Conservation (phyloP, 2,113 vertebrate genomes). For the Chauna torquata region DNA sequence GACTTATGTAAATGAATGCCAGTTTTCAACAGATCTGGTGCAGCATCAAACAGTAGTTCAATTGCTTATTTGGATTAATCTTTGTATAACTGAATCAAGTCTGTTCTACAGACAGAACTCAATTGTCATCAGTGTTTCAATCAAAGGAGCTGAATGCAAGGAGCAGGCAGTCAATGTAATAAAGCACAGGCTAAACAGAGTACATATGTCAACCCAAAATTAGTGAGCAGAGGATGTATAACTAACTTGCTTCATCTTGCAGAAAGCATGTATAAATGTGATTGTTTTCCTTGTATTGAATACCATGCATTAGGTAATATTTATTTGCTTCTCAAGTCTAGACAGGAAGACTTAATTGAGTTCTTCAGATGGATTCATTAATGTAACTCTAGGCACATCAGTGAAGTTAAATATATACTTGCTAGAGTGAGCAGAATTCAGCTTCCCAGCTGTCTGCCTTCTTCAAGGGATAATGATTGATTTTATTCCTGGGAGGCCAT, state of each 20-base stretch:
- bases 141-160: background rate
- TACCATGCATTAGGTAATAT: background rate
- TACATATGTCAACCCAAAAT: background rate
- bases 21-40: background rate
- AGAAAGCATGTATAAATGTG: background rate
- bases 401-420: slow-evolving; percentile 14
- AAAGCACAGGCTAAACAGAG: background rate
- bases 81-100: background rate
- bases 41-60: background rate
- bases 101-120: background rate
- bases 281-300: background rate
- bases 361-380: background rate
- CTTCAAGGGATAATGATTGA: background rate
- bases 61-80: background rate
- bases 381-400: background rate
- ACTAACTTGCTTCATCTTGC: background rate
- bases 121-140: background rate
- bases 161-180: background rate
- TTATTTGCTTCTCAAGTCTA: slow-evolving; percentile 47
- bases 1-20: background rate
- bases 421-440: background rate
- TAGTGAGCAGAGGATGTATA: background rate
- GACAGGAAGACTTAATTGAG: slow-evolving; percentile 18
- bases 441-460: slow-evolving; percentile 4
- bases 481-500: background rate